These are phyloP conservation scores for Nycticebus coucang DNA, from an alignment of 2,113 vertebrate species.

Conservation along the genomic window DNA sequence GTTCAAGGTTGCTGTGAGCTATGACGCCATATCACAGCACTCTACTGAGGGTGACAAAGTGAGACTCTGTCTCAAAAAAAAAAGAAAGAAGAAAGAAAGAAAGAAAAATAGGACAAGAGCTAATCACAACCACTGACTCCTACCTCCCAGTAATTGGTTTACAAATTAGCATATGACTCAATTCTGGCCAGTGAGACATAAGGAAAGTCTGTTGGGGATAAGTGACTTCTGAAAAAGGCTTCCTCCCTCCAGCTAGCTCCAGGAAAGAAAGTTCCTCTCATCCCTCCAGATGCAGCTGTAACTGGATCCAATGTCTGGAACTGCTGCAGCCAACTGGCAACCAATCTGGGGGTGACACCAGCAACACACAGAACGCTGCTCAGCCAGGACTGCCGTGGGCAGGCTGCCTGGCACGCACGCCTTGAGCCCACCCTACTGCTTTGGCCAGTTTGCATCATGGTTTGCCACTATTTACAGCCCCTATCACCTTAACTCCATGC, in stretches of 20 bases:
- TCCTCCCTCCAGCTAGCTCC: background rate
- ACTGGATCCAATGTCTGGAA: background rate
- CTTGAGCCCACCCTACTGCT: background rate
- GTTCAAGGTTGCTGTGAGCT: too few species aligned
- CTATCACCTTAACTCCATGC: background rate
- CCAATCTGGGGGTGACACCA: background rate
- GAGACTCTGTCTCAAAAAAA: too few species aligned
- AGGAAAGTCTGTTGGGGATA: background rate
- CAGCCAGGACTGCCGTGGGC: background rate
- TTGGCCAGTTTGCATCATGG: background rate
- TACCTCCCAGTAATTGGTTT: background rate
- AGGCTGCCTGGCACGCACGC: background rate
- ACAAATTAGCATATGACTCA: background rate
- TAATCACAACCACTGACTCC: background rate
- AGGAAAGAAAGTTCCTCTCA: background rate
- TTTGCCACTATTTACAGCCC: slow-evolving; percentile 31
- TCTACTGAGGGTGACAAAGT: too few species aligned
- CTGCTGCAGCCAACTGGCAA: background rate
- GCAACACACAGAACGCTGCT: background rate
- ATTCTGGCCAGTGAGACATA: background rate
- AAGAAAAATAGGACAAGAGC: background rate
- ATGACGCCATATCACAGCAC: too few species aligned
- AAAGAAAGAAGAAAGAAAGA: too few species aligned
- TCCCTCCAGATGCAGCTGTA: background rate
- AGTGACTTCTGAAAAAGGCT: background rate